Conservation (phyloP, 2,113 vertebrate species). For the Channa maculata region DNA sequence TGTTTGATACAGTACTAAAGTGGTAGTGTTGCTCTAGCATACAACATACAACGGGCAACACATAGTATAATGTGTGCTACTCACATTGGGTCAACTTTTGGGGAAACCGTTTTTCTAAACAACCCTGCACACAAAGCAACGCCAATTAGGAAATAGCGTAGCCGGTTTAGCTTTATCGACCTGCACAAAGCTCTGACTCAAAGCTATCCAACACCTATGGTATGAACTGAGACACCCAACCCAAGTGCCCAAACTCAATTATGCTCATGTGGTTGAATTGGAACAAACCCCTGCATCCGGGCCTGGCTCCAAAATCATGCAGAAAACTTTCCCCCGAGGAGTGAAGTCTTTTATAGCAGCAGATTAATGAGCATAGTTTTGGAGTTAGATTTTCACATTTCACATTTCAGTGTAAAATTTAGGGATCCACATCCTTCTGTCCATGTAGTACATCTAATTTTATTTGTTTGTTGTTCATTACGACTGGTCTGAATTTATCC, state of each 20-base stretch:
- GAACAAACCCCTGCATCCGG: not conserved
- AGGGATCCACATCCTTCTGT: not conserved
- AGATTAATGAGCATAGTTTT: not conserved
- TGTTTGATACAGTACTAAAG: not conserved
- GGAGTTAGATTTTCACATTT: not conserved
- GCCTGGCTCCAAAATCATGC: no score
- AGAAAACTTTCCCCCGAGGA: not conserved
- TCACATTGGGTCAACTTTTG: not conserved
- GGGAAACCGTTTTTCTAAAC: not conserved
- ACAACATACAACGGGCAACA: not conserved
- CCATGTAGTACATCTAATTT: not conserved
- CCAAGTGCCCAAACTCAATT: no score
- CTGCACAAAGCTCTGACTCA: not conserved
- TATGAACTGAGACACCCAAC: not conserved
- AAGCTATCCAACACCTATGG: not conserved
- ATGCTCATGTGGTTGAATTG: not conserved
- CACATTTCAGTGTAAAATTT: not conserved
- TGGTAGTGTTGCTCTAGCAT: not conserved
- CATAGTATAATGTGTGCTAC: not conserved
- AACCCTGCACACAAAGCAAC: not conserved
- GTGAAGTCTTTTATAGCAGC: not conserved
- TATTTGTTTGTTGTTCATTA: not conserved
- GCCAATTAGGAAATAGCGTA: not conserved
- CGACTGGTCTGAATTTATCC: not conserved
- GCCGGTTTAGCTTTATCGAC: not conserved